phyloP scores from a whole-genome alignment of 2,113 vertebrate species.

The Grammomys dolichurus region DNA sequence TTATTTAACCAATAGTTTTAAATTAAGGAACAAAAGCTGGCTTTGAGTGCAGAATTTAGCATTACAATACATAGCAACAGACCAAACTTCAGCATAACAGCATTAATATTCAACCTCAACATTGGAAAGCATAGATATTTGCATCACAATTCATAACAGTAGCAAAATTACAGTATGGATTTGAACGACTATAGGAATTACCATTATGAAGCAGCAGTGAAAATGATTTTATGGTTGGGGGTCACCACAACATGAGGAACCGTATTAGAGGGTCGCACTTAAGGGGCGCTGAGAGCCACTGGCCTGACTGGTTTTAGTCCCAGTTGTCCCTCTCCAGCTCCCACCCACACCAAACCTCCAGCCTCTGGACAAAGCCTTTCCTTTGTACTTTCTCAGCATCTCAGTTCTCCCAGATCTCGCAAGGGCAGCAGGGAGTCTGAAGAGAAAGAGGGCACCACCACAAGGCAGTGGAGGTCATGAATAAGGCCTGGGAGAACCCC shows the following conservation, averaged over 20 bases:
- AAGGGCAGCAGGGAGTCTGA: background rate
- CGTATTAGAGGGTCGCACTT: background rate
- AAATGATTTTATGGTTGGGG: background rate
- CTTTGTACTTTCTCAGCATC: background rate
- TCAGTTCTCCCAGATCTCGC: background rate
- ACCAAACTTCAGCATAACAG: too few relatives aligned
- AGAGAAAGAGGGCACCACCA: background rate
- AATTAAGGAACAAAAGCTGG: too few relatives aligned
- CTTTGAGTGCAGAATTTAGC: too few relatives aligned
- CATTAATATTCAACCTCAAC: too few relatives aligned
- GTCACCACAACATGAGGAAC: background rate
- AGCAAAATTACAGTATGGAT: background rate
- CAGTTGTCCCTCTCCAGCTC: background rate
- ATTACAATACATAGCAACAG: too few relatives aligned
- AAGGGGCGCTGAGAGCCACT: background rate
- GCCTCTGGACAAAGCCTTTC: conserved; percentile 6
- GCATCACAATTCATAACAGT: background rate
- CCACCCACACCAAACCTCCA: background rate
- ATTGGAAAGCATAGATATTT: background rate
- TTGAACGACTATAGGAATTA: too few relatives aligned
- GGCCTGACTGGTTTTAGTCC: background rate
- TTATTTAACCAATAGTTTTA: too few relatives aligned
- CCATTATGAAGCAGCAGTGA: background rate
- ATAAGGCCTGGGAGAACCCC: background rate
- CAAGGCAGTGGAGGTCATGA: background rate